Evolutionary conservation across 2,113 vertebrate genomes (phyloP), one percentile per base, ranked within the genome.

Genomic region (Rhabdomys dilectus): DNA sequence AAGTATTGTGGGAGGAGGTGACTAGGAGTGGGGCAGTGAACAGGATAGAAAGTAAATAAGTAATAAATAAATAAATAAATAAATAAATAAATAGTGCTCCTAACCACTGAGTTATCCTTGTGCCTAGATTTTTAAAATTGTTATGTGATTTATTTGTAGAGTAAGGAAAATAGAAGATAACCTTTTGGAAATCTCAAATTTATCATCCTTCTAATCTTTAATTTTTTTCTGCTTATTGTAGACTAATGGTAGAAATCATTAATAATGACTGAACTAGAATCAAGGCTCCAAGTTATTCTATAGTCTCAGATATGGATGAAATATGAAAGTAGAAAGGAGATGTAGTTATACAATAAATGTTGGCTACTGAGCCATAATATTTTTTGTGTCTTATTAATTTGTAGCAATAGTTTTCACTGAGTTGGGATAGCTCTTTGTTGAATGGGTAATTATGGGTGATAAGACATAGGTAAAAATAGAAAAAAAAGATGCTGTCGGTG

Each of bases 101-200:
- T 82, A n/a, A 58, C 10, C 78, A 82, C 53, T 82, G 80, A 60
- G 53, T 39, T 39, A 39, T n/a, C 10, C 36, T 1, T 58, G 10
- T n/a, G 34, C 36, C 56, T 82, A 58, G 36, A 26, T 39, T 82
- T 39, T 39, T 29, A 58, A 39, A 39, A 58, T 7, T 39, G 13
- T 91, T 95, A 80, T 93, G 89, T 73, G 36, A 88, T 72, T 88
- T 96, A 68, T 88, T 7, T 95, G 86, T 26, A 42, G n/a, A 45
- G 13, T 48, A 93, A 95, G 45, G 22, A 94, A 31, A 11, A 84
- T 22, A 19, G n/a, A 82, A 96, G 70, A 9, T 6, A 90, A 96
- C 56, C 45, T 64, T 91, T 53, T 93, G 36, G 3, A 78, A 91
- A 22, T 60, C 24, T 31, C 45, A 96, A 24, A 3, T 17, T 81